These are phyloP conservation scores for Agonopterix alstromeriana DNA, from an alignment of 2,888 invertebrate species.

Conservation along the genomic window DNA sequence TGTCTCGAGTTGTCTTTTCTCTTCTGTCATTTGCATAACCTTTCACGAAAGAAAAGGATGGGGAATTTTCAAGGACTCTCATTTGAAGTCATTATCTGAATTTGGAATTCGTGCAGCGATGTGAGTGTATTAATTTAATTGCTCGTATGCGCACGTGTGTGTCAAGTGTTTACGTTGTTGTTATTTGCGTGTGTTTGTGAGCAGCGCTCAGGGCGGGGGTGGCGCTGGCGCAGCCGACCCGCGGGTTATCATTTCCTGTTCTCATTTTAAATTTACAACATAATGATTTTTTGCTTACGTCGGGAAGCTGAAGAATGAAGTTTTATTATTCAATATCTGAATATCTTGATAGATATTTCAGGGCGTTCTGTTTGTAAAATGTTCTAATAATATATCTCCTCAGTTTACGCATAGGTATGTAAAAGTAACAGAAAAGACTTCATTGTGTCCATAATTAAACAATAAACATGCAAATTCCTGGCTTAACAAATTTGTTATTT, in stretches of 20 bases:
- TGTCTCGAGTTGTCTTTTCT: not conserved
- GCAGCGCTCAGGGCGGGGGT: conserved; percentile 19
- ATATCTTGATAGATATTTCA: too few relatives aligned
- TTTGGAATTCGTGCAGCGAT: not conserved
- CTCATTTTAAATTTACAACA: conserved; percentile 72
- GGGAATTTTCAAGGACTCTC: not conserved
- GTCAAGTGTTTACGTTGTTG: conserved; percentile 13
- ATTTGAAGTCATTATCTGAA: not conserved
- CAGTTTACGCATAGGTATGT: too few relatives aligned
- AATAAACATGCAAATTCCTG: too few relatives aligned
- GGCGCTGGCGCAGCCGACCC: conserved; percentile 52
- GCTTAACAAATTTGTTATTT: not conserved
- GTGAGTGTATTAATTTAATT: conserved; percentile 28
- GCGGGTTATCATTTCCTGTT: conserved; percentile 76
- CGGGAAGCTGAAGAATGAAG: conserved; percentile 22
- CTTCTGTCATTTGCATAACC: not conserved
- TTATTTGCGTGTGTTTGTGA: conserved; percentile 37
- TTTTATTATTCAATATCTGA: too few relatives aligned
- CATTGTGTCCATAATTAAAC: too few relatives aligned
- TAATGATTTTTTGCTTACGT: conserved; percentile 51
- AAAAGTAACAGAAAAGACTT: too few relatives aligned
- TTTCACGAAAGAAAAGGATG: conserved; percentile 1
- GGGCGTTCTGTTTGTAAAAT: too few relatives aligned
- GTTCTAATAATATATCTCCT: too few relatives aligned
- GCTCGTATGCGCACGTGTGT: conserved; percentile 8